Evolutionary conservation across 2,888 invertebrate genomes (phyloP), one percentile per base, ranked within the genome.

Genomic region (Seira musarum): DNA sequence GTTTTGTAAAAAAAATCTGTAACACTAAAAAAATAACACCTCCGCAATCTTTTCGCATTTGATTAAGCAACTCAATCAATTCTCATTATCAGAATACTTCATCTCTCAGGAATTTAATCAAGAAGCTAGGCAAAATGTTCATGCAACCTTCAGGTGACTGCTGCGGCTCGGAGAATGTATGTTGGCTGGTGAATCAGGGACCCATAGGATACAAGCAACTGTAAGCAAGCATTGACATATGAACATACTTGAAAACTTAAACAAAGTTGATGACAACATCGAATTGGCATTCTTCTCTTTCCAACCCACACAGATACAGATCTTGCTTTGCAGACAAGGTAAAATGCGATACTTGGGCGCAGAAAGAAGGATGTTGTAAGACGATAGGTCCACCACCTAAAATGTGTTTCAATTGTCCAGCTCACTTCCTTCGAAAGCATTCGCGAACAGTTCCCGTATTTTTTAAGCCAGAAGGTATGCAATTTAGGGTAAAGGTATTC

Each of bases 351-450:
- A 53, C 3, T 10, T 82, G 82, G 82, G 57, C 69, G 13, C 73
- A 70, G 21, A 82, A 66, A 67, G 64, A 60, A 17, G 82, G 82
- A n/a, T 79, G 82, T 30, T 79, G 78, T 25, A 66, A 35, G 10
- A 82, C 82, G 19, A 82, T 82, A 8, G 82, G 82, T 1, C 82
- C 82, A 6, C 82, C 82, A 0, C 78, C 82, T 46, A 73, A 40
- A 25, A 30, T 70, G 1, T 35, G 30, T n/a, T 21, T 65, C 10
- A 66, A 73, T 6, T 73, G 74, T 65, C 82, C 82, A 1, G 65
- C 69, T 5, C 61, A 67, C 2, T 82, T 74, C 53, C 67, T 82
- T 0, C 40, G 46, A 25, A 82, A 82, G 63, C 78, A 82, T 40
- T 78, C 78, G 15, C 65, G 82, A 15, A 72, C 65, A 35, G 74